Percentiles rank a stretch among this genome's conserved stretches.
Conservation (phyloP, 2,888 invertebrate genomes). For the Cephus sareptanus region DNA sequence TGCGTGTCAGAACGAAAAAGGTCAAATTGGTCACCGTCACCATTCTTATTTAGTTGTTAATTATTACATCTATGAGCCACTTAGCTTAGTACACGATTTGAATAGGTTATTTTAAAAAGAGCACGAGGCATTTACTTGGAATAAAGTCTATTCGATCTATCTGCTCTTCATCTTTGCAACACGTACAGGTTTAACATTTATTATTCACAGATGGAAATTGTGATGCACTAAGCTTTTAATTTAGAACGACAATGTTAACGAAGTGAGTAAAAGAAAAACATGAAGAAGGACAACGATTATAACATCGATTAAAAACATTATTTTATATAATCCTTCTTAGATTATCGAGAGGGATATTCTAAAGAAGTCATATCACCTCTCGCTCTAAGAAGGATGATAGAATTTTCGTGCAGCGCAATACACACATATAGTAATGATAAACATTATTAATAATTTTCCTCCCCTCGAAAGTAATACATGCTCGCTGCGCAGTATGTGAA, state of each 20-base stretch:
- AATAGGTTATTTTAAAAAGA: constrained; percentile 64
- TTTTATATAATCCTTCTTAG: not conserved
- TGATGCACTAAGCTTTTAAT: not conserved
- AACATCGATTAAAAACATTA: not conserved
- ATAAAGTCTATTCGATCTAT: not conserved
- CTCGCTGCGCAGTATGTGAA: not conserved
- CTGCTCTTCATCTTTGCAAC: not conserved
- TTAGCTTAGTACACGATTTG: constrained; percentile 34
- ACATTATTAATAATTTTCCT: constrained; percentile 8
- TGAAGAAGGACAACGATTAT: not conserved
- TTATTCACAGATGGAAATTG: not conserved
- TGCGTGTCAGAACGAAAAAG: constrained; percentile 67
- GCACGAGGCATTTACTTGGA: constrained; percentile 51
- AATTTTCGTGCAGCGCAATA: constrained; percentile 36
- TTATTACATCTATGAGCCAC: constrained; percentile 52
- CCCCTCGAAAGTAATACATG: not conserved
- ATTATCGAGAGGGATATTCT: not conserved
- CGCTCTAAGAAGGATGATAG: not conserved
- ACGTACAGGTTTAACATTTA: not conserved
- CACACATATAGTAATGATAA: constrained; percentile 32
- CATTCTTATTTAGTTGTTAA: constrained; percentile 59
- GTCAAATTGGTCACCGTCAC: constrained; percentile 67
- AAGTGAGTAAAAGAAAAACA: not conserved
- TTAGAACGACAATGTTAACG: not conserved
- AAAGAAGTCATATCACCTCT: not conserved